Conservation (phyloP, 2,113 vertebrate species). For the Saimiri boliviensis region DNA sequence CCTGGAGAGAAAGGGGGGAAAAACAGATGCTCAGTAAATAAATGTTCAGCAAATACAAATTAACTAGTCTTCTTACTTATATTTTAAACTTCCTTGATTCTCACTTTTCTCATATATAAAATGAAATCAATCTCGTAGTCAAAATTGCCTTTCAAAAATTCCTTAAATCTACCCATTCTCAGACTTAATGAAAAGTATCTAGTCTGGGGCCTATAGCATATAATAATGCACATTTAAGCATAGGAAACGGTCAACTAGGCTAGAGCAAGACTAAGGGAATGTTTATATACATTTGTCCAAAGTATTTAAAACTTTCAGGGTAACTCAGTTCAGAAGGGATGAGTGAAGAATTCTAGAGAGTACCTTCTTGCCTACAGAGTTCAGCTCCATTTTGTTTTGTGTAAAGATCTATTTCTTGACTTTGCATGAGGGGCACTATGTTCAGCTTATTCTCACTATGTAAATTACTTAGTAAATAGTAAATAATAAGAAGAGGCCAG, state of each 20-base stretch:
- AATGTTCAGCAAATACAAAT: background rate
- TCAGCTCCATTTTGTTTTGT: background rate
- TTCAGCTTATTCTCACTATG: background rate
- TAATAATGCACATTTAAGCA: background rate
- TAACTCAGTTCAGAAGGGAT: background rate
- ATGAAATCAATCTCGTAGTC: conserved; percentile 21
- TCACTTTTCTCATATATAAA: background rate
- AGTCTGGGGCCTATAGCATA: background rate
- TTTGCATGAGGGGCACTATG: background rate
- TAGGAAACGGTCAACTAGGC: background rate
- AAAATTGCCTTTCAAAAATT: conserved; percentile 49
- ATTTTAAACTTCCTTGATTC: background rate
- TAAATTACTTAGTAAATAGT: conserved; percentile 11
- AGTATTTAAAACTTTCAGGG: background rate
- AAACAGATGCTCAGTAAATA: background rate
- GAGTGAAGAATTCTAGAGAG: background rate
- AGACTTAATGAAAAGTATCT: background rate
- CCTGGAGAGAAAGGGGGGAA: no score
- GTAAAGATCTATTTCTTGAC: background rate
- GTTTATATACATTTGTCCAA: background rate
- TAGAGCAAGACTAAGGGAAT: background rate
- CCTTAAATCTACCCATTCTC: background rate
- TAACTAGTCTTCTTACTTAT: background rate
- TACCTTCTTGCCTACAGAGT: background rate
- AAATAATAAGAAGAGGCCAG: no score